Evolutionary conservation across 2,888 invertebrate genomes (phyloP), one percentile per base, ranked within the genome.

Genomic region (Uloborus plumipes): DNA sequence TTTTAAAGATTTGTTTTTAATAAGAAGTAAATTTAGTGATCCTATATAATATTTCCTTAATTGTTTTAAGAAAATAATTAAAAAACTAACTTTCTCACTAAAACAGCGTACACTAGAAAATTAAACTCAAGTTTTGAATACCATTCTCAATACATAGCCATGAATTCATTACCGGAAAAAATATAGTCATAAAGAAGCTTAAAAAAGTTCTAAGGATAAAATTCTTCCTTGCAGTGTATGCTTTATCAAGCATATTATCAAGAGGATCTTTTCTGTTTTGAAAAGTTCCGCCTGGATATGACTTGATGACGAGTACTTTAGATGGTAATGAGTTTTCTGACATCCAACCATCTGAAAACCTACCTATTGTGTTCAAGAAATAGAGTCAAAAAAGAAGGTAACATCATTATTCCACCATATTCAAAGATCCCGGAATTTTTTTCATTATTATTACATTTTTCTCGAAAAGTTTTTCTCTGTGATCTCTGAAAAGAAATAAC

Each of bases 271-370:
- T 26, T 50, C 47, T 53, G 66, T 66, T 74, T 47, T 64, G 66
- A 66, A 66, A 39, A 47, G 22, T 66, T 49, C 31, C 26, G 4
- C 53, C 53, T 66, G n/a, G 49, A 58, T 74, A 58, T 74, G 47
- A 58, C 66, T 65, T 59, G 66, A 74, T 66, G 65, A 66, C 50
- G 58, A 65, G 65, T 58, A 65, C 50, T 58, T 66, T 65, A 51
- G 66, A 59, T 49, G 26, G 26, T 66, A 74, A 74, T 74, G 74
- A 74, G 66, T 74, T 74, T 74, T 59, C 20, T 59, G 59, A 59
- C 59, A 74, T 74, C 26, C 58, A 55, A 16, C 22, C 20, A 15
- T 71, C 50, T 20, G 22, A 71, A n/a, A 61, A 62, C 50, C 47
- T 74, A 9, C 13, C 58, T 66, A 66, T 66, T 74, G 31, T 59